Conservation (phyloP, 2,113 vertebrate genomes). For the Labeo catla region DNA sequence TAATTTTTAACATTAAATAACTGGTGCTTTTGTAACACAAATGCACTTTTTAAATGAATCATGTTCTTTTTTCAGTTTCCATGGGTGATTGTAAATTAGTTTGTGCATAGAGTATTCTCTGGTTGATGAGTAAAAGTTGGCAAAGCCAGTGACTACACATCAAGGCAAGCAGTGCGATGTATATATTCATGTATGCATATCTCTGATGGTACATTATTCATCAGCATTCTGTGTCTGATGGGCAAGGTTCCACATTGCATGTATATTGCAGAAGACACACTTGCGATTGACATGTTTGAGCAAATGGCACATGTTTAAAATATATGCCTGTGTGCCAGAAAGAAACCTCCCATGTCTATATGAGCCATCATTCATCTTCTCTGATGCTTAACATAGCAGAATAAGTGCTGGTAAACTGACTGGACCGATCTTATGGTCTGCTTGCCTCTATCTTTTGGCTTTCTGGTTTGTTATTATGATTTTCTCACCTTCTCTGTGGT, state of each 20-base stretch:
- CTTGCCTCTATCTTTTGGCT: neutral
- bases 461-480: neutral
- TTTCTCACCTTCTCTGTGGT: neutral
- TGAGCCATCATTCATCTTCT: slow-evolving; percentile 10
- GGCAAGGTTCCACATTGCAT: slow-evolving; percentile 17
- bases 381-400: slow-evolving; percentile 19
- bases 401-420: slow-evolving; percentile 26
- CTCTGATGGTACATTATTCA: slow-evolving; percentile 2
- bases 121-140: neutral
- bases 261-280: neutral
- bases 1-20: slow-evolving; percentile 1
- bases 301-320: neutral
- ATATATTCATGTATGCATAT: neutral
- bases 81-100: neutral
- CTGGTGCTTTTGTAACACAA: neutral
- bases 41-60: neutral
- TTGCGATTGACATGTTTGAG: slow-evolving; percentile 2
- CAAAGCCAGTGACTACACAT: neutral
- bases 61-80: neutral
- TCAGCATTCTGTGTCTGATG: neutral
- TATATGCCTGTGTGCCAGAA: neutral
- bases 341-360: neutral
- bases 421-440: neutral
- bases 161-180: neutral
- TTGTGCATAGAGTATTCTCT: neutral